phyloP scores from a whole-genome alignment of 2,888 invertebrate species.

The Cremastobaeus sp. region DNA sequence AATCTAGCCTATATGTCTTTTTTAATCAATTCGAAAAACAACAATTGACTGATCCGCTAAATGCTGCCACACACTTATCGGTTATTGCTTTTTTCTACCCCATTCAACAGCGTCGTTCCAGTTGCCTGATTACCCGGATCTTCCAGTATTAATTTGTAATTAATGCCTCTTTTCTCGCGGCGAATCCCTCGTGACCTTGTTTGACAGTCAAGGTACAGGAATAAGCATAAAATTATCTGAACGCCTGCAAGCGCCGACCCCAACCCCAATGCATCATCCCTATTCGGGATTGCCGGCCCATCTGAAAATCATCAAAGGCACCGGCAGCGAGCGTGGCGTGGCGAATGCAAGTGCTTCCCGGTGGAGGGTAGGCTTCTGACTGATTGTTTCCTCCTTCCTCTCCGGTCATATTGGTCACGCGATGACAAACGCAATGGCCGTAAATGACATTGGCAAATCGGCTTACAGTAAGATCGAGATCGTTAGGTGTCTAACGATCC shows the following conservation, averaged over 20 bases:
- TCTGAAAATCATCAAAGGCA: slow-evolving; percentile 15
- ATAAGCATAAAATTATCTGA: no score
- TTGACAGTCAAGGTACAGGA: background rate
- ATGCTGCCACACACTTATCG: no score
- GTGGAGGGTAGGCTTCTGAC: background rate
- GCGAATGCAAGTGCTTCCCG: no score
- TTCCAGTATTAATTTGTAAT: slow-evolving; percentile 18
- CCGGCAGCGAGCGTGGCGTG: background rate
- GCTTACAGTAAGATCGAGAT: slow-evolving; percentile 46
- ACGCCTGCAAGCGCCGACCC: no score
- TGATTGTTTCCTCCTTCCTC: background rate
- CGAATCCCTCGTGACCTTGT: slow-evolving; percentile 12
- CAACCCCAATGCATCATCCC: slow-evolving; percentile 11
- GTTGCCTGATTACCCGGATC: no score
- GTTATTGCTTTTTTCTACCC: no score
- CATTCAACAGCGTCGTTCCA: no score
- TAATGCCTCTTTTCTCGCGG: slow-evolving; percentile 8
- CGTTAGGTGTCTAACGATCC: slow-evolving; percentile 58
- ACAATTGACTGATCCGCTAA: no score
- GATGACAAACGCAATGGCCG: slow-evolving; percentile 17
- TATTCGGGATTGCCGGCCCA: background rate
- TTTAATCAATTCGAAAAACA: no score
- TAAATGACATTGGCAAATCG: slow-evolving; percentile 38
- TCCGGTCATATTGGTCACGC: background rate
- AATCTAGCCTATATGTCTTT: no score